Evolutionary conservation across 2,113 vertebrate species (phyloP).

Genomic region (Balaeniceps rex): DNA sequence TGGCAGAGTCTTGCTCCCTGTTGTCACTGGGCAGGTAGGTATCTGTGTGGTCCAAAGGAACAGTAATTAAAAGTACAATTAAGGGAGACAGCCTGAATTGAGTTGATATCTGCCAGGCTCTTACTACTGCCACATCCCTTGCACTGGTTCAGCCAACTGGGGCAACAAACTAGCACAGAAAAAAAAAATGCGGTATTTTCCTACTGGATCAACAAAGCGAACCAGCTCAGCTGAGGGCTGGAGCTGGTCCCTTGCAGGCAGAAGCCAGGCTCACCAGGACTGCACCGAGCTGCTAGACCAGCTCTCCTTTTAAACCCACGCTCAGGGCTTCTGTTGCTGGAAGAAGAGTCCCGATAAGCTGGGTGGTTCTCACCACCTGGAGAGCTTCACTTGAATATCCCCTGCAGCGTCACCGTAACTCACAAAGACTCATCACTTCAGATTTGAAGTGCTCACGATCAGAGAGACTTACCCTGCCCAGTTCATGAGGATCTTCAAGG

Average conservation of each 20-base stretch:
- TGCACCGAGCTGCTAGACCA: background rate
- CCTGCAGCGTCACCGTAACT: fast-evolving
- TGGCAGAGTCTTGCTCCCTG: fast-evolving
- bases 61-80: background rate
- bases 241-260: background rate
- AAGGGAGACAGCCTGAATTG: background rate
- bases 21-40: background rate
- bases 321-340: background rate
- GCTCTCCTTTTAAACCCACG: background rate
- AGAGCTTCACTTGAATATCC: fast-evolving
- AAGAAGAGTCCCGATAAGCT: fast-evolving
- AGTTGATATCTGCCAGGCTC: background rate
- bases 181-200: background rate
- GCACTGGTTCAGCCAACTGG: background rate
- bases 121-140: background rate
- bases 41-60: background rate
- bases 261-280: background rate
- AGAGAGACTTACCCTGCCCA: background rate
- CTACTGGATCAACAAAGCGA: background rate
- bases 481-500: fast-evolving
- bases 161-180: background rate
- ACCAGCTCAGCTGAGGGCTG: background rate
- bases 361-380: background rate
- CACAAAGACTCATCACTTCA: no score
- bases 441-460: fast-evolving